These are phyloP conservation scores for Galbula dea DNA, from an alignment of 2,113 vertebrate genomes.

Conservation along the genomic window DNA sequence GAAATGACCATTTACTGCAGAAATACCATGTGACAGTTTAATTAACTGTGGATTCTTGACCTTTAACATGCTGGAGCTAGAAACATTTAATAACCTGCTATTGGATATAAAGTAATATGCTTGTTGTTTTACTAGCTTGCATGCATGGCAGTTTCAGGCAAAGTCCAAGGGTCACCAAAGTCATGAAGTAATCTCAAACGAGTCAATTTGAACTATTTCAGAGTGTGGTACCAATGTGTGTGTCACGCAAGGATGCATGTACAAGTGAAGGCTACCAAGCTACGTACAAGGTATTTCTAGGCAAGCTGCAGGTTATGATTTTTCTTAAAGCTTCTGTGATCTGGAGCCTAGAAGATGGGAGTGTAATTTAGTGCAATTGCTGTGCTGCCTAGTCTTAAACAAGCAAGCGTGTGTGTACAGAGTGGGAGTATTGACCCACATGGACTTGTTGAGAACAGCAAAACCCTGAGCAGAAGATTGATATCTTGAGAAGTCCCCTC, in stretches of 20 bases:
- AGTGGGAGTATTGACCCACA: neutral
- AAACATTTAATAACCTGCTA: slow-evolving; percentile 29
- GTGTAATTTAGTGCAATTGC: neutral
- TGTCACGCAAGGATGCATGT: neutral
- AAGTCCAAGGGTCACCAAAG: slow-evolving; percentile 61
- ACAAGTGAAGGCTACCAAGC: neutral
- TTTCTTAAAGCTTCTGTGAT: neutral
- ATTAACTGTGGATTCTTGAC: slow-evolving; percentile 62
- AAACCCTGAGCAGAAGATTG: neutral
- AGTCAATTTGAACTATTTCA: slow-evolving; percentile 24
- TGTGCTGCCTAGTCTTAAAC: neutral
- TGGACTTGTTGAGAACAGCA: neutral
- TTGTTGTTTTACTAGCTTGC: slow-evolving; percentile 37
- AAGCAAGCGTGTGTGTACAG: neutral
- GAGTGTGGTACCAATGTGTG: neutral
- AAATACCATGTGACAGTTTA: slow-evolving; percentile 20
- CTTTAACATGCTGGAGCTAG: slow-evolving; percentile 40
- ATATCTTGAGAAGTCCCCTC: neutral
- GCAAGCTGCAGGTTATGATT: neutral
- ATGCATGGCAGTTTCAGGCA: slow-evolving; percentile 50
- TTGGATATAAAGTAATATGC: slow-evolving; percentile 44
- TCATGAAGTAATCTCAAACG: neutral
- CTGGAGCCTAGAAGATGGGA: neutral
- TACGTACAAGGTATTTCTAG: neutral
- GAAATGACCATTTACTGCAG: slow-evolving; percentile 1